Base-by-base conservation (phyloP, 2,113 vertebrate genomes). In the Meles meles region DNA sequence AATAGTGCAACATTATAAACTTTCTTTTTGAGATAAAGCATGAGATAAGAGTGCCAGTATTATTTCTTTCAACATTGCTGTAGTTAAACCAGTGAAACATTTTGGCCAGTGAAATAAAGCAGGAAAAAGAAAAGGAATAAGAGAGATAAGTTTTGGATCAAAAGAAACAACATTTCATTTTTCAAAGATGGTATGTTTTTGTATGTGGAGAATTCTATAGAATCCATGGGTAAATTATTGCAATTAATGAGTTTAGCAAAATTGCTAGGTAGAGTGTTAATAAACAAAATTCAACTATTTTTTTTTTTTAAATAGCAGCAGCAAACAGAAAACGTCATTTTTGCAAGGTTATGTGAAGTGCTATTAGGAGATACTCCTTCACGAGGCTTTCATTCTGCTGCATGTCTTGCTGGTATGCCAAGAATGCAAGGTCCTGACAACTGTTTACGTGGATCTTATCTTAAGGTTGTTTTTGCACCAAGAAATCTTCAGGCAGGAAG, bases 191-290 rank as follows among this genome's bases (percentile, higher is more conserved):
- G 34, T 74, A 88, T 67, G 31, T 44, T 61, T 96, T 44, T 87
- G 37, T 37, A 63, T 87, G 18, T 93, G 67, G 69, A 63, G 6
- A 84, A 69, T 80, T 88, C 86, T 84, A 12, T 44, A 59, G 17
- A 77, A 61, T 92, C 17, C 8, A 61, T 71, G 31, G 7, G 63
- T 47, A 97, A 80, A 55, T 77, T 31, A 87, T 87, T 80, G 90
- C 57, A 95, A 86, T 93, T 55, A 88, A 44, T 88, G 31, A 84
- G 39, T 65, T 93, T 69, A 88, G 52, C 69, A 92, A 79, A 55
- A 86, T 74, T 92, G 11, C 21, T 86, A 81, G 59, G 90, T 25
- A 34, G 29, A 69, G 18, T 67, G 14, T 83, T 88, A 88, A 89
- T 69, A 80, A 87, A 77, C 14, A 92, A 83, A 52, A 67, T 67